phyloP scores from a whole-genome alignment of 2,113 vertebrate species.

The Actinemys pallida region DNA sequence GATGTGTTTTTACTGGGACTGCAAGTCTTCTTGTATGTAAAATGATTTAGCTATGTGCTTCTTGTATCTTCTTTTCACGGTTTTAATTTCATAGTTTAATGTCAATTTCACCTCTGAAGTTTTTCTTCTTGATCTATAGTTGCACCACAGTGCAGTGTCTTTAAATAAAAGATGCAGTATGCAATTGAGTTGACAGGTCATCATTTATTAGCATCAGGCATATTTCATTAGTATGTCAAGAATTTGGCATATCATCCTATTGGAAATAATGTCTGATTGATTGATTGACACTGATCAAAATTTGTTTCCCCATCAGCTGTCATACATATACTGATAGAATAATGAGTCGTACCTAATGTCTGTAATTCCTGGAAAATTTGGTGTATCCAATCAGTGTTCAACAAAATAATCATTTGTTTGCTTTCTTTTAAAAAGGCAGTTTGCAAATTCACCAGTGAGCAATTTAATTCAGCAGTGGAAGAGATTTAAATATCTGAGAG shows the following conservation, averaged over 20 bases:
- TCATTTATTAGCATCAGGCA: conserved; percentile 29
- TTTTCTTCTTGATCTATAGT: conserved; percentile 27
- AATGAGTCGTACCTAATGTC: background rate
- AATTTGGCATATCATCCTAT: background rate
- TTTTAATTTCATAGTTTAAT: conserved; percentile 46
- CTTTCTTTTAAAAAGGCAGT: background rate
- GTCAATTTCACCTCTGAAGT: background rate
- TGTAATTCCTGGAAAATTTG: background rate
- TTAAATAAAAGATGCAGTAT: background rate
- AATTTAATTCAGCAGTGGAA: background rate
- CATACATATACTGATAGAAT: background rate
- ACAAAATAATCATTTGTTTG: background rate
- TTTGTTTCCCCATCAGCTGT: conserved; percentile 42
- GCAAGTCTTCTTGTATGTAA: conserved; percentile 7
- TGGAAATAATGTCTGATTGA: conserved; percentile 31
- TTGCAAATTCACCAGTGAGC: background rate
- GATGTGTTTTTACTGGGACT: conserved; percentile 1
- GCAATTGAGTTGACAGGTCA: conserved; percentile 35
- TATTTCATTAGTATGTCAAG: conserved; percentile 51
- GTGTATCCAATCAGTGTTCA: background rate
- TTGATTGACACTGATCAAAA: conserved; percentile 36
- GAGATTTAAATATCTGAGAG: background rate
- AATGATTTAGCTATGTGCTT: conserved; percentile 35
- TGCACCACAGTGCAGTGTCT: background rate
- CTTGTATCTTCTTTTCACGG: background rate